Percentiles rank a stretch among this genome's conserved stretches.
phyloP scores from a whole-genome alignment of 2,113 vertebrate genomes.

The Corythaixoides concolor region DNA sequence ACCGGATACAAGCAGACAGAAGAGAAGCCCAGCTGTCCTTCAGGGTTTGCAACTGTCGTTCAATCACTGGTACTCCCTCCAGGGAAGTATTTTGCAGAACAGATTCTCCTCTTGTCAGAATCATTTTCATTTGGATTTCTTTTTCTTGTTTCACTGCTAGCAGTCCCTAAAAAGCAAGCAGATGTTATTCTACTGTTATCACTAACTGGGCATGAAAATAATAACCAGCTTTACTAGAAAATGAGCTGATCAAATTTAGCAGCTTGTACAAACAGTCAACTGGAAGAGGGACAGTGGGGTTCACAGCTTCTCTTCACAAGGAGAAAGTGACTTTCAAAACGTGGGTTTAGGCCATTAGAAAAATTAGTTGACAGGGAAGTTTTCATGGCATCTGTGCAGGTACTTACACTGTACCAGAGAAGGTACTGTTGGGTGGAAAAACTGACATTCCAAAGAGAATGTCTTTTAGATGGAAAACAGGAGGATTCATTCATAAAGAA shows the following conservation, averaged over 20 bases:
- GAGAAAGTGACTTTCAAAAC: not conserved
- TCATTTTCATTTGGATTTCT: slow-evolving; percentile 95
- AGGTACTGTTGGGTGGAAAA: not conserved
- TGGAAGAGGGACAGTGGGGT: not conserved
- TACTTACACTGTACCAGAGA: not conserved
- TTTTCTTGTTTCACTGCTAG: slow-evolving; percentile 89
- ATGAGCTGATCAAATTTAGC: not conserved
- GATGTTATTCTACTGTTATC: not conserved
- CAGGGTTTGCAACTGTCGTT: slow-evolving; percentile 87
- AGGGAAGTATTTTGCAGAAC: slow-evolving; percentile 92
- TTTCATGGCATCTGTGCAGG: not conserved
- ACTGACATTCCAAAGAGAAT: not conserved
- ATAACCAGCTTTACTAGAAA: not conserved
- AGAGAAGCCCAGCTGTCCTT: slow-evolving; percentile 92
- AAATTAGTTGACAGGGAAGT: not conserved
- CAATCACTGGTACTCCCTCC: slow-evolving; percentile 86
- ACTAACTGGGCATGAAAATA: not conserved
- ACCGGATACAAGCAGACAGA: slow-evolving; percentile 88
- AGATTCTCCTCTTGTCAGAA: slow-evolving; percentile 89
- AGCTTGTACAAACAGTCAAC: not conserved
- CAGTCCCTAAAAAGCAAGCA: slow-evolving; percentile 74
- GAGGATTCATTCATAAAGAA: not conserved
- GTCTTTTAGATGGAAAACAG: not conserved
- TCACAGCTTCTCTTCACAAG: not conserved
- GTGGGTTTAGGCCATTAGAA: not conserved